Evolutionary conservation across 2,888 invertebrate species (phyloP).

Genomic region (Andrena marginata): DNA sequence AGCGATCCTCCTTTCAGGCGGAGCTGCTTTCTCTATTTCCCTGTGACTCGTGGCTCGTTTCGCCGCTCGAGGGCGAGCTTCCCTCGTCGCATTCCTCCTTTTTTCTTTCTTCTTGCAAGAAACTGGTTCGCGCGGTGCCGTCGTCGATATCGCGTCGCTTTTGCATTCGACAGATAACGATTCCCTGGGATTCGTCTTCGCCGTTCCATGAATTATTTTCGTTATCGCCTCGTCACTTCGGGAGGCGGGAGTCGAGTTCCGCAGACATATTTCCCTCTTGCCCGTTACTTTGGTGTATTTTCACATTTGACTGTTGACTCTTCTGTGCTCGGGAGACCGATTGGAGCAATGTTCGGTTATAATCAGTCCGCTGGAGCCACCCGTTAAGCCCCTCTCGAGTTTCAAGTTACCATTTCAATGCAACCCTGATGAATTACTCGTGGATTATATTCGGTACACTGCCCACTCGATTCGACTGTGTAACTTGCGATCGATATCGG

Average conservation of each 20-base stretch:
- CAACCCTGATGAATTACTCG: slow-evolving; percentile 5
- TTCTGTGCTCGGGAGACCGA: no score
- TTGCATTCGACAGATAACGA: slow-evolving; percentile 26
- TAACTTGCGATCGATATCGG: slow-evolving; percentile 42
- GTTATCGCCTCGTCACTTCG: slow-evolving; percentile 11
- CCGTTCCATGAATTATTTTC: slow-evolving; percentile 27
- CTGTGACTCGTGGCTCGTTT: slow-evolving; percentile 36
- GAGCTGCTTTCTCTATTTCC: slow-evolving; percentile 30
- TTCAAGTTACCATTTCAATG: slow-evolving; percentile 6
- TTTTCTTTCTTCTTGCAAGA: not conserved
- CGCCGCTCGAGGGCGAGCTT: not conserved
- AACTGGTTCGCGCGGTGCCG: slow-evolving; percentile 18
- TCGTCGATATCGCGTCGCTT: slow-evolving; percentile 22
- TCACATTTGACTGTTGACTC: no score
- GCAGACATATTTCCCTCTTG: no score
- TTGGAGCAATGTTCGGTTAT: not conserved
- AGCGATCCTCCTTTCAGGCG: slow-evolving; percentile 40
- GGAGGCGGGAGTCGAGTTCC: not conserved
- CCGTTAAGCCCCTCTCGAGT: not conserved
- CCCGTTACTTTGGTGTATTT: not conserved
- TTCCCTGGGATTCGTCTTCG: not conserved
- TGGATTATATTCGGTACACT: not conserved
- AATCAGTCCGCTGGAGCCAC: not conserved
- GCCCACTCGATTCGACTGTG: slow-evolving; percentile 9
- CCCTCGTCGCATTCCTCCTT: not conserved